Percentiles rank a stretch among this genome's conserved stretches.
These are phyloP conservation scores for Hypsopygia costalis DNA, from an alignment of 2,888 invertebrate species.

Conservation along the genomic window DNA sequence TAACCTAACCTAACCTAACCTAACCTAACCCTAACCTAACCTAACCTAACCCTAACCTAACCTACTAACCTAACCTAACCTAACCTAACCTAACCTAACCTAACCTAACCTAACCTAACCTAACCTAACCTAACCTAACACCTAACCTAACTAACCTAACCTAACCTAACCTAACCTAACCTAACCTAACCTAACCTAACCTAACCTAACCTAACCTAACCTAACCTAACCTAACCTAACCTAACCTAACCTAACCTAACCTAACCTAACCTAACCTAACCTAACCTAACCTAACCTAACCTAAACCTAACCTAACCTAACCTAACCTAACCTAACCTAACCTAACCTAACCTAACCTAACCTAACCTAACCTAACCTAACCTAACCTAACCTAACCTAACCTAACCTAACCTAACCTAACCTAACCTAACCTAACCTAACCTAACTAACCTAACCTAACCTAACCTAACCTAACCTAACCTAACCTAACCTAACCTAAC, in stretches of 20 bases:
- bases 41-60: slow-evolving; percentile 17
- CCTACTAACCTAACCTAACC: slow-evolving; percentile 11
- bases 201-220: slow-evolving; percentile 10
- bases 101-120: slow-evolving; percentile 17
- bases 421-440: too few species aligned
- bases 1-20: slow-evolving; percentile 14
- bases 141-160: slow-evolving; percentile 21
- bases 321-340: slow-evolving; percentile 13
- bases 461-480: too few species aligned
- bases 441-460: too few species aligned
- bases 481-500: too few species aligned
- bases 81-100: slow-evolving; percentile 13
- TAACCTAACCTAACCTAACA: slow-evolving; percentile 17
- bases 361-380: slow-evolving; percentile 13
- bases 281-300: background rate
- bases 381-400: slow-evolving; percentile 13
- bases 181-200: slow-evolving; percentile 11
- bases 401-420: too few species aligned
- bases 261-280: background rate
- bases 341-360: slow-evolving; percentile 15
- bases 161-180: slow-evolving; percentile 10
- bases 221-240: slow-evolving; percentile 18
- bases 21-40: slow-evolving; percentile 9
- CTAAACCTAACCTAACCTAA: too few species aligned
- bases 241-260: slow-evolving; percentile 15